phyloP scores from a whole-genome alignment of 2,888 invertebrate species.

The Clepsis dumicolana region DNA sequence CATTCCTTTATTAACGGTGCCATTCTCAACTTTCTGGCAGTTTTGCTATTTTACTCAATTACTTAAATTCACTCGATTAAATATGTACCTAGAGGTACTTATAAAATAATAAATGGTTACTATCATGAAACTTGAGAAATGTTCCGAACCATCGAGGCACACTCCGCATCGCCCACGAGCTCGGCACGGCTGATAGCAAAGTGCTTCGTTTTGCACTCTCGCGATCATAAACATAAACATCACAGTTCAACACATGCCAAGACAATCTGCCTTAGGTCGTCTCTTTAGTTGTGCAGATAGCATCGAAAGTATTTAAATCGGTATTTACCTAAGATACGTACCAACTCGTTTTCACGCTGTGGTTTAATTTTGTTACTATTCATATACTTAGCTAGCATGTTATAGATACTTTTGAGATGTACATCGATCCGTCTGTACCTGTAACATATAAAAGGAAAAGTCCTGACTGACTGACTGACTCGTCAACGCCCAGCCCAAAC shows the following conservation, averaged over 20 bases:
- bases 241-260: conserved; percentile 40
- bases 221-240: conserved; percentile 42
- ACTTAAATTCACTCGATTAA: too few species aligned
- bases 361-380: too few species aligned
- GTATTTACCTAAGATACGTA: too few species aligned
- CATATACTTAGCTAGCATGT: too few species aligned
- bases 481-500: too few species aligned
- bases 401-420: too few species aligned
- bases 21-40: not conserved
- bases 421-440: too few species aligned
- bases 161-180: conserved; percentile 38
- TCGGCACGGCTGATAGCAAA: conserved; percentile 36
- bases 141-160: conserved; percentile 28
- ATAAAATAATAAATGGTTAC: conserved; percentile 10
- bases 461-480: too few species aligned
- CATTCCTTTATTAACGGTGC: not conserved
- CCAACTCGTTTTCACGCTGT: too few species aligned
- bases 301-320: too few species aligned
- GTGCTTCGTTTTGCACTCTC: conserved; percentile 43
- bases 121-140: conserved; percentile 20
- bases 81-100: not conserved
- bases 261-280: conserved; percentile 29
- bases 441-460: too few species aligned
- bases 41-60: not conserved
- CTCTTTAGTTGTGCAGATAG: conserved; percentile 1